These are phyloP conservation scores for Ophiodon elongatus DNA, from an alignment of 2,113 vertebrate genomes.

Conservation along the genomic window DNA sequence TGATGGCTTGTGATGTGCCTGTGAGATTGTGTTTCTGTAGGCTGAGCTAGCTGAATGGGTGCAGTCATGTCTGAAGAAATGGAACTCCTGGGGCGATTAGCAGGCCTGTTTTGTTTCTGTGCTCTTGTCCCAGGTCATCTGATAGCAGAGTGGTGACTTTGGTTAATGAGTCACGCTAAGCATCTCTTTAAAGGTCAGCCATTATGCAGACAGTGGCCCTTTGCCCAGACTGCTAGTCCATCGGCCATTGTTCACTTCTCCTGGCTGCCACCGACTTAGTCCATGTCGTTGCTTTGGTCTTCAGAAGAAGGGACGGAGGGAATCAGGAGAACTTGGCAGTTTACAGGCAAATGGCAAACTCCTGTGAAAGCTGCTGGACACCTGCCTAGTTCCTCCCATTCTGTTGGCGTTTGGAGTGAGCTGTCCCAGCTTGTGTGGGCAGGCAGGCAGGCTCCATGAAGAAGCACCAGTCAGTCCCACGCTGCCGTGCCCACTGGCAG, in stretches of 20 bases:
- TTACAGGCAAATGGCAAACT: conserved; percentile 68
- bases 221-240: conserved; percentile 79
- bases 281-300: conserved; percentile 70
- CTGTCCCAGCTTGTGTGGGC: conserved; percentile 77
- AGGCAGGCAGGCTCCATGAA: conserved; percentile 63
- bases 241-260: conserved; percentile 73
- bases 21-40: conserved; percentile 85
- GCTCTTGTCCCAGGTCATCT: conserved; percentile 85
- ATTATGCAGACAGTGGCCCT: conserved; percentile 81
- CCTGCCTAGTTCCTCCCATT: conserved; percentile 72
- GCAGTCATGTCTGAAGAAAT: conserved; percentile 85
- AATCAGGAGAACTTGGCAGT: conserved; percentile 65
- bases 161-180: conserved; percentile 84
- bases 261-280: conserved; percentile 59
- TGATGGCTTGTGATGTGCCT: conserved; percentile 78
- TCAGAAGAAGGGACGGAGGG: conserved; percentile 60
- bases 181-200: conserved; percentile 88
- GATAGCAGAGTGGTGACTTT: conserved; percentile 85
- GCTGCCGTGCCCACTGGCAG: conserved; percentile 76
- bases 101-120: conserved; percentile 79
- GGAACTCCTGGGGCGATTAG: conserved; percentile 84
- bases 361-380: conserved; percentile 69
- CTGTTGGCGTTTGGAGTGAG: conserved; percentile 71
- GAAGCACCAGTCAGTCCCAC: conserved; percentile 77
- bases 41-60: conserved; percentile 82